Evolutionary conservation across 2,797 vertebrate genomes (phyloP).

Genomic region (Microctenopoma stevenorrisi): DNA sequence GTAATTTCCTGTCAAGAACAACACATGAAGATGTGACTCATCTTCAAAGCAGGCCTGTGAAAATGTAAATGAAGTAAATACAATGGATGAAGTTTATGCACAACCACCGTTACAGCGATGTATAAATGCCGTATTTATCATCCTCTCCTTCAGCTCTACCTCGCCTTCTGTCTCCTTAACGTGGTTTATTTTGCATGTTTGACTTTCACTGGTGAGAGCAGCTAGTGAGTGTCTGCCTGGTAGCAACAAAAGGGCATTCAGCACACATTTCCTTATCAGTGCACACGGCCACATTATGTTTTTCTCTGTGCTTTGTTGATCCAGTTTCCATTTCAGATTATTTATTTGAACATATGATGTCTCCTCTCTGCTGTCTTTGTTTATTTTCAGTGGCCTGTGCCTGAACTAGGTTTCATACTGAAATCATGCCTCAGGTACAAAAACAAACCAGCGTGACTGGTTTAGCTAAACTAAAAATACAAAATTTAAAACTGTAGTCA

Average conservation of each 20-base stretch:
- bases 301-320: neutral
- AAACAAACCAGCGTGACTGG: conserved; percentile 46
- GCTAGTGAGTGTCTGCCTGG: neutral
- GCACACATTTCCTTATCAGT: conserved; percentile 19
- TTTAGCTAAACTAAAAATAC: conserved; percentile 32
- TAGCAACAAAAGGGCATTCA: conserved; percentile 5
- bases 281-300: neutral
- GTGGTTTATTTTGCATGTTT: conserved; percentile 1
- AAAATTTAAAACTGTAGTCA: neutral
- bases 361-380: conserved; percentile 12
- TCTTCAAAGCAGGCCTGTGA: neutral
- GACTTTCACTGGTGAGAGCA: neutral
- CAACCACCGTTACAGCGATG: neutral
- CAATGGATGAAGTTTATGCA: too few relatives aligned
- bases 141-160: neutral
- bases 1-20: rapidly evolving
- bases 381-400: conserved; percentile 2
- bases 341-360: neutral
- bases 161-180: conserved; percentile 1
- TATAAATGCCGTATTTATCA: neutral
- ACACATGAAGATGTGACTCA: neutral
- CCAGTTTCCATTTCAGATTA: neutral
- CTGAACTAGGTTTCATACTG: conserved; percentile 42
- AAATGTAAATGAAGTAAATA: too few relatives aligned
- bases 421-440: conserved; percentile 4